Evolutionary conservation across 37 sponge, comb jelly and placozoan genomes (phyloP).

Genomic region (Diacarnus erythraeanus): DNA sequence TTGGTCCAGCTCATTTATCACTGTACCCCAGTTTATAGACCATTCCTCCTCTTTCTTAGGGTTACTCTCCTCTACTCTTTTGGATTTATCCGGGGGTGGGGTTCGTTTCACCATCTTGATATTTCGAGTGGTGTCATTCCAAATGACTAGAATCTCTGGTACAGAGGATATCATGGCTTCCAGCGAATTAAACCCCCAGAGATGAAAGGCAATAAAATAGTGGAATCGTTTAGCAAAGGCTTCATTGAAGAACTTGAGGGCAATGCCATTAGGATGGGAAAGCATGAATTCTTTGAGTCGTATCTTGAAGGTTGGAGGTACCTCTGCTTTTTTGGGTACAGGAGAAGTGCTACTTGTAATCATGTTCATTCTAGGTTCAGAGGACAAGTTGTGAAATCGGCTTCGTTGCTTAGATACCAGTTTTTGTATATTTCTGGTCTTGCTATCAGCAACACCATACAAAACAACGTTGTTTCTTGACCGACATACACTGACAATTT

Average conservation of each 20-base stretch:
- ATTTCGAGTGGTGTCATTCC: neutral
- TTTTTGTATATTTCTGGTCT: conserved; percentile 26
- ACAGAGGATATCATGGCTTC: conserved; percentile 17
- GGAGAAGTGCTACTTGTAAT: neutral
- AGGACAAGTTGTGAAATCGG: neutral
- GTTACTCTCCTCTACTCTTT: neutral
- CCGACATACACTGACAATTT: conserved; percentile 5
- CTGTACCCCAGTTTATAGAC: neutral
- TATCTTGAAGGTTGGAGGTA: conserved; percentile 18
- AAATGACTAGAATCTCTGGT: conserved; percentile 7
- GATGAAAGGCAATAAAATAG: conserved; percentile 9
- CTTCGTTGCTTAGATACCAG: conserved; percentile 38
- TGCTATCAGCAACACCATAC: conserved; percentile 21
- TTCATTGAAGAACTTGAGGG: conserved; percentile 21
- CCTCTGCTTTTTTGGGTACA: neutral
- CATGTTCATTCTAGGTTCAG: neutral
- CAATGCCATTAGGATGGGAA: conserved; percentile 55
- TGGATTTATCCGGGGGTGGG: neutral
- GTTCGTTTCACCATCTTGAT: conserved; percentile 1
- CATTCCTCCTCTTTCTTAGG: neutral
- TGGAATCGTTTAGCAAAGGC: conserved; percentile 58
- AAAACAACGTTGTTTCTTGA: neutral
- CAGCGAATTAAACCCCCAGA: conserved; percentile 33
- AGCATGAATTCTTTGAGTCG: conserved; percentile 30
- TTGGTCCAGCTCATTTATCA: too few species aligned